Conservation (phyloP, 2,797 vertebrate species). For the Alectoris magna region DNA sequence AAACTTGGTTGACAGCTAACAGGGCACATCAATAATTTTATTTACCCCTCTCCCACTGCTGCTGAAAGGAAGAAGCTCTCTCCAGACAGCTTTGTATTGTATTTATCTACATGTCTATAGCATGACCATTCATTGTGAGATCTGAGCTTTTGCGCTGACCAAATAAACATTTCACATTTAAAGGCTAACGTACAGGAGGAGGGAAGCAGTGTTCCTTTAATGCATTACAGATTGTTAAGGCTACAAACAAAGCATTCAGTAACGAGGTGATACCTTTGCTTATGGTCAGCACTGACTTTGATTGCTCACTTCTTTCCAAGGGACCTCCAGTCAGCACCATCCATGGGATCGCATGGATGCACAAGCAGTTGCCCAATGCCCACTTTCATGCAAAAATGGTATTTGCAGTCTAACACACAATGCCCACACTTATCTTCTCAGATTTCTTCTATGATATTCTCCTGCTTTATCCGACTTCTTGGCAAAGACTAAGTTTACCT, state of each 20-base stretch:
- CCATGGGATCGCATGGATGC: neutral
- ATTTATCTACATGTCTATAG: neutral
- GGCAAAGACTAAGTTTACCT: conserved; percentile 45
- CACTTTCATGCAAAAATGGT: conserved; percentile 18
- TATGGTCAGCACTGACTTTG: neutral
- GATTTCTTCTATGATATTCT: neutral
- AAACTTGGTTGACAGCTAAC: conserved; percentile 23
- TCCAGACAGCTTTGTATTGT: neutral
- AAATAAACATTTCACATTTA: neutral
- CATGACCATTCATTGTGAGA: neutral
- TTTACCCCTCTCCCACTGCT: neutral
- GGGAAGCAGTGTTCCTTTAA: neutral
- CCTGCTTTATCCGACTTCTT: conserved; percentile 35
- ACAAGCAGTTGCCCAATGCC: conserved; percentile 35
- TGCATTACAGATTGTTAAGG: neutral
- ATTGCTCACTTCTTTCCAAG: neutral
- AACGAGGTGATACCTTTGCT: neutral
- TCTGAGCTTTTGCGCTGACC: neutral
- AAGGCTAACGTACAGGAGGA: neutral
- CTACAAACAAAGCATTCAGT: neutral
- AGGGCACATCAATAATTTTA: conserved; percentile 17
- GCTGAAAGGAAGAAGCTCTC: neutral
- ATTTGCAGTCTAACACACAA: conserved; percentile 41
- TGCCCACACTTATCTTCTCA: conserved; percentile 40
- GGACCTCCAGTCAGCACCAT: conserved; percentile 5